Base-by-base conservation (phyloP, 2,113 vertebrate genomes). In the Pristiophorus japonicus region DNA sequence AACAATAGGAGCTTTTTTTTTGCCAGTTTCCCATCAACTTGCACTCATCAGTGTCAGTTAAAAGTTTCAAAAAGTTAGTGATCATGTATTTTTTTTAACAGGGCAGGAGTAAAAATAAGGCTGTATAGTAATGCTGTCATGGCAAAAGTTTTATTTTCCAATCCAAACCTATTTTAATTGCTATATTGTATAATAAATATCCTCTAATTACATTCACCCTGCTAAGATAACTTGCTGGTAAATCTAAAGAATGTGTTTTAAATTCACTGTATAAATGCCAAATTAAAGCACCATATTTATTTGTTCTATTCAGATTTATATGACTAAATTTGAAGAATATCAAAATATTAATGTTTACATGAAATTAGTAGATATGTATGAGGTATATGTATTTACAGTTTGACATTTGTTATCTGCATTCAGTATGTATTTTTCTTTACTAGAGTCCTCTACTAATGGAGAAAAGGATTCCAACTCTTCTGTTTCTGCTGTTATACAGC, bases 401-500 rank as follows among this genome's bases (percentile, higher is more conserved):
- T 94, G 34, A 27, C 90, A 51, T 51, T 94, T 92, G 24, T 92
- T 81, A 45, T 92, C 66, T 51, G 20, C 45, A 94, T 73, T n/a
- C n/a, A n/a, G n/a, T 94, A 51, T 66, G 24, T 94, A 94, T 73
- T 94, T 93, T 51, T 70, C 66, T 94, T 70, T 30, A 70, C 24
- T 70, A 94, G 93, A 94, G 93, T 73, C 66, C 38, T 51, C 51
- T 51, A 59, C 65, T 94, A 70, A 92, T 65, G 88, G 88, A 38
- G 88, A 92, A 38, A 92, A 94, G 93, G 93, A 51, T 94, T 67
- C 93, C 93, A 94, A 67, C 38, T 47, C 65, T 73, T 70, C 93
- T 70, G 45, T 94, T 94, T 47, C 96, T 42, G 88, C 88, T 63
- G 95, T 96, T 95, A 96, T 96, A 96, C 98, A 98, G 96, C 97